A percentile compares a stretch with the other conserved stretches of the same genome.
These are phyloP conservation scores for Chrysina gloriosa DNA, from an alignment of 2,888 invertebrate genomes.

Conservation along the genomic window DNA sequence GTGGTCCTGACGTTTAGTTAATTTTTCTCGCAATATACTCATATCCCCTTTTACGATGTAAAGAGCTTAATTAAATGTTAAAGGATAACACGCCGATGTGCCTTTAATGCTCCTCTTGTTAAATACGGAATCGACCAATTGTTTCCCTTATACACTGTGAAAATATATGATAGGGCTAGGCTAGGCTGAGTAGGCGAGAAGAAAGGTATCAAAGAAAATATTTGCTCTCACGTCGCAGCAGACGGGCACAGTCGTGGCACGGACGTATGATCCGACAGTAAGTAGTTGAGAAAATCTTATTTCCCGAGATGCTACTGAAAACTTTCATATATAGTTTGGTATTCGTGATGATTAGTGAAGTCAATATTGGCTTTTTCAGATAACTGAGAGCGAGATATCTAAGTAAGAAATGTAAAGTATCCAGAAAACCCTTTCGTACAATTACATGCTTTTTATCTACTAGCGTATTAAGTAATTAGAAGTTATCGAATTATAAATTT, in stretches of 20 bases:
- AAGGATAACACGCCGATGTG: conserved; percentile 18
- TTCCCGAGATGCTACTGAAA: background rate
- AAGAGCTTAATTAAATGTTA: conserved; percentile 14
- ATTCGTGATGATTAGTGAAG: too few relatives aligned
- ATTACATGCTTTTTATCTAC: too few relatives aligned
- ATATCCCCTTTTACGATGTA: conserved; percentile 22
- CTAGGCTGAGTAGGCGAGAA: background rate
- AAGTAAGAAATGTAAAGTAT: too few relatives aligned
- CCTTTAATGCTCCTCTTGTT: conserved; percentile 23
- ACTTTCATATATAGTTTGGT: too few relatives aligned
- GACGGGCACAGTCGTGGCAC: background rate
- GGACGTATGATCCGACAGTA: background rate
- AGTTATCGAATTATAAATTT: too few relatives aligned
- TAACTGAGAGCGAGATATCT: too few relatives aligned
- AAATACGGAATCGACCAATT: conserved; percentile 35
- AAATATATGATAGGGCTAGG: conserved; percentile 13
- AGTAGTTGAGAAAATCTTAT: background rate
- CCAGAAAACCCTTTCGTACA: too few relatives aligned
- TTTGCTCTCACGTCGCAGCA: background rate
- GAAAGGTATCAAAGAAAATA: conserved; percentile 24
- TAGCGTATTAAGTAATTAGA: too few relatives aligned
- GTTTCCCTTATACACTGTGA: conserved; percentile 23
- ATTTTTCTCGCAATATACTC: conserved; percentile 29
- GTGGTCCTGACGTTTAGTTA: background rate
- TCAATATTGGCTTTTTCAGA: too few relatives aligned